Percentiles rank a stretch among this genome's conserved stretches.
Evolutionary conservation across 2,888 invertebrate species (phyloP).

Genomic region (Sialis lutaria): DNA sequence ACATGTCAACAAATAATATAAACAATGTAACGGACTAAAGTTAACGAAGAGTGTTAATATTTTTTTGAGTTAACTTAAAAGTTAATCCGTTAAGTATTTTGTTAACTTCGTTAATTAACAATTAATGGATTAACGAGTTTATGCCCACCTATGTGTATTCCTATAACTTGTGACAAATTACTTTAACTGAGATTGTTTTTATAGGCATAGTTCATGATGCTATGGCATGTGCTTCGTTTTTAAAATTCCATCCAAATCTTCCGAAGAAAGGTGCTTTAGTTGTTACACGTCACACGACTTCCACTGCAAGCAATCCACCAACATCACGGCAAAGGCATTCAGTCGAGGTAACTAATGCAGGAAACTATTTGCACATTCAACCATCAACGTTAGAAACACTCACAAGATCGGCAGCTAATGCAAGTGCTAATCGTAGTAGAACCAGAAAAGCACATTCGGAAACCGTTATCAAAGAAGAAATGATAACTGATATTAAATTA

Average conservation of each 20-base stretch:
- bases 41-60: no score
- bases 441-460: constrained; percentile 21
- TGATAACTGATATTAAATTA: constrained; percentile 18
- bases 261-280: constrained; percentile 66
- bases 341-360: constrained; percentile 59
- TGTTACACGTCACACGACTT: constrained; percentile 38
- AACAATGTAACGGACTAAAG: no score
- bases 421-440: constrained; percentile 53
- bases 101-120: no score
- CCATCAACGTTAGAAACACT: constrained; percentile 61
- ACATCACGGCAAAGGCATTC: constrained; percentile 63
- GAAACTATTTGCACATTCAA: constrained; percentile 59
- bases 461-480: constrained; percentile 20
- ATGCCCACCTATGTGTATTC: no score
- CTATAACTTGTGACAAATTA: no score
- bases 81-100: no score
- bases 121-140: no score
- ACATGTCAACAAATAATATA: no score
- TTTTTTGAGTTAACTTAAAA: no score
- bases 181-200: constrained; percentile 6
- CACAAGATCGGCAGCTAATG: constrained; percentile 62
- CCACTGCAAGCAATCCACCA: constrained; percentile 17
- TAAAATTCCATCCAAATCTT: constrained; percentile 80
- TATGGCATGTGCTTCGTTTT: constrained; percentile 92
- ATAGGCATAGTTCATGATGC: constrained; percentile 87